phyloP scores from a whole-genome alignment of 2,888 invertebrate genomes.

The Emmelina monodactyla region DNA sequence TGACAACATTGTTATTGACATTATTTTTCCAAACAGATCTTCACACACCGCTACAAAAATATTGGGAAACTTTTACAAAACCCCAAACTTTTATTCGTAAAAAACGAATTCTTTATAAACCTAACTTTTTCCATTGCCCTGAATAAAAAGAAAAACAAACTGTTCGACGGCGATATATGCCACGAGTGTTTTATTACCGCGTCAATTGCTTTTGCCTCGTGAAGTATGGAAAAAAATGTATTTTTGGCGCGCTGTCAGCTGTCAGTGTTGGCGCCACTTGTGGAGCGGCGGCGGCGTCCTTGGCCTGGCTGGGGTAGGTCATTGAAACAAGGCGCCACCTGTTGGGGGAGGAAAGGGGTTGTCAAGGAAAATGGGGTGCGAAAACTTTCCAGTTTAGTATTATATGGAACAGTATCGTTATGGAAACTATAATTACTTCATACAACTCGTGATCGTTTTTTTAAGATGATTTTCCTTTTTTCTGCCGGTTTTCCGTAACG shows the following conservation, averaged over 20 bases:
- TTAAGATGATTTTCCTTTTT: too few species aligned
- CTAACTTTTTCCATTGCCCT: not conserved
- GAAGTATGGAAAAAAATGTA: too few species aligned
- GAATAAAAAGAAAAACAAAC: not conserved
- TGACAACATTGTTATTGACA: too few species aligned
- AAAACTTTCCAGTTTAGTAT: not conserved
- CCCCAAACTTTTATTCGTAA: too few species aligned
- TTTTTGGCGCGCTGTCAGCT: not conserved
- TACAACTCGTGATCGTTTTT: too few species aligned
- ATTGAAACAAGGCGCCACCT: slow-evolving; percentile 8
- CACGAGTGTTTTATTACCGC: not conserved
- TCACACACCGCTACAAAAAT: not conserved
- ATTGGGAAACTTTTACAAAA: too few species aligned
- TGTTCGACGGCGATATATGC: not conserved
- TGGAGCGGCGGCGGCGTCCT: slow-evolving; percentile 13
- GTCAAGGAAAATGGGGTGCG: not conserved
- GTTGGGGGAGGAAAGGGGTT: slow-evolving; percentile 6
- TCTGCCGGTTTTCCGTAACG: too few species aligned
- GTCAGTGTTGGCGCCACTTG: slow-evolving; percentile 10
- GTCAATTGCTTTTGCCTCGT: too few species aligned
- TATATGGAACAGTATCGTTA: too few species aligned
- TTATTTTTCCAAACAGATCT: too few species aligned
- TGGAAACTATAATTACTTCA: too few species aligned
- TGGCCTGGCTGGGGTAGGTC: slow-evolving; percentile 12
- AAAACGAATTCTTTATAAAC: too few species aligned